phyloP scores from a whole-genome alignment of 2,888 invertebrate genomes.

The Mythimna vitellina region DNA sequence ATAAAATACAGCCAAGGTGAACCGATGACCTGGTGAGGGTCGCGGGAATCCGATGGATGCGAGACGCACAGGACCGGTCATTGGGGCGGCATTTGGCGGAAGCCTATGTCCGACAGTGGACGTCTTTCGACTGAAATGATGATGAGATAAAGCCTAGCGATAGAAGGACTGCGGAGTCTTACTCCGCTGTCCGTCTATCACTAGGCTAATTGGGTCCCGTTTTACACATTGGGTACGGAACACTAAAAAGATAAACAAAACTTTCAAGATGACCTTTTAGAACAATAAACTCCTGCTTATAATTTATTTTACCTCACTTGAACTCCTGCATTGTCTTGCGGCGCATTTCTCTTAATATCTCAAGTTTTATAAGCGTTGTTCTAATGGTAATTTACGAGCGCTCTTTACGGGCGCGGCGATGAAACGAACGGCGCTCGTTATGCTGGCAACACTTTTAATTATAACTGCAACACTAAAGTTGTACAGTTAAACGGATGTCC shows the following conservation, averaged over 20 bases:
- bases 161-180: no score
- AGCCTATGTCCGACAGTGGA: no score
- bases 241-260: neutral
- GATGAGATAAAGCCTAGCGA: no score
- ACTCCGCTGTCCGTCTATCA: no score
- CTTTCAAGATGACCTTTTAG: neutral
- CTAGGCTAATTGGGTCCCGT: no score
- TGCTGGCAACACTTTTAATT: slow-evolving; percentile 43
- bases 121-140: no score
- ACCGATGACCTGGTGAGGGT: no score
- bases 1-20: no score
- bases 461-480: slow-evolving; percentile 41
- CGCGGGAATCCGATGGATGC: no score
- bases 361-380: slow-evolving; percentile 42
- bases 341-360: slow-evolving; percentile 53
- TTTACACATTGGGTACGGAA: neutral
- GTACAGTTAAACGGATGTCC: neutral
- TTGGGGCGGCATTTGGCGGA: no score
- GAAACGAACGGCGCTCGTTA: slow-evolving; percentile 47
- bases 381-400: slow-evolving; percentile 56
- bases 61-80: no score
- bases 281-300: neutral
- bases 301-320: slow-evolving; percentile 11
- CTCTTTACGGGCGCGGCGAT: slow-evolving; percentile 36
- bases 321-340: slow-evolving; percentile 20